phyloP scores from a whole-genome alignment of 2,888 invertebrate species.

The Artemia sinica region DNA sequence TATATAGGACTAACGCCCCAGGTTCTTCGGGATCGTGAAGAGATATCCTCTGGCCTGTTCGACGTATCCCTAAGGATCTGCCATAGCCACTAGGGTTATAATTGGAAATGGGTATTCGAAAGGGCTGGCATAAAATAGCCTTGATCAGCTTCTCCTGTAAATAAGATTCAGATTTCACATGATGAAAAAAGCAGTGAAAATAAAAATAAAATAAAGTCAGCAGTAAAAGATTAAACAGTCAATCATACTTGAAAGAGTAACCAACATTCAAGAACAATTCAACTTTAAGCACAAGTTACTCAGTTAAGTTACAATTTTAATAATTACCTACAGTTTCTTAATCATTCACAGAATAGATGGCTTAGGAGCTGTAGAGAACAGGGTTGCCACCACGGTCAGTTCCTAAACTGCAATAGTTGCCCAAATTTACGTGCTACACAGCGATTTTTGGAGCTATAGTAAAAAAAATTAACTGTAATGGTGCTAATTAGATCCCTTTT shows the following conservation, averaged over 20 bases:
- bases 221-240: background rate
- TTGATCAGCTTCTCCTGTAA: conserved; percentile 58
- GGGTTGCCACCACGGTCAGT: no score
- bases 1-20: conserved; percentile 70
- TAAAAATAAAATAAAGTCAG: background rate
- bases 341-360: no score
- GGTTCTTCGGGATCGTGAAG: conserved; percentile 82
- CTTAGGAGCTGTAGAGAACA: no score
- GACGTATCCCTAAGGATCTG: conserved; percentile 59
- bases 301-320: background rate
- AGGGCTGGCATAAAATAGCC: conserved; percentile 60
- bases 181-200: no score
- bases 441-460: no score
- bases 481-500: no score
- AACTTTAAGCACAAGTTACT: background rate
- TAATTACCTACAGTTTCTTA: background rate
- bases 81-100: conserved; percentile 54
- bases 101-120: conserved; percentile 79
- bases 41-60: conserved; percentile 44
- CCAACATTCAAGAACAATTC: background rate
- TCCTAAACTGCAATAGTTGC: no score
- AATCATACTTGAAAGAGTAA: background rate
- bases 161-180: conserved; percentile 5
- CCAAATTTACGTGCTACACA: no score
- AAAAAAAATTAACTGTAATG: no score